Percentiles rank a stretch among this genome's conserved stretches.
Conservation (phyloP, 2,888 invertebrate species). For the Eilema griseolum region DNA sequence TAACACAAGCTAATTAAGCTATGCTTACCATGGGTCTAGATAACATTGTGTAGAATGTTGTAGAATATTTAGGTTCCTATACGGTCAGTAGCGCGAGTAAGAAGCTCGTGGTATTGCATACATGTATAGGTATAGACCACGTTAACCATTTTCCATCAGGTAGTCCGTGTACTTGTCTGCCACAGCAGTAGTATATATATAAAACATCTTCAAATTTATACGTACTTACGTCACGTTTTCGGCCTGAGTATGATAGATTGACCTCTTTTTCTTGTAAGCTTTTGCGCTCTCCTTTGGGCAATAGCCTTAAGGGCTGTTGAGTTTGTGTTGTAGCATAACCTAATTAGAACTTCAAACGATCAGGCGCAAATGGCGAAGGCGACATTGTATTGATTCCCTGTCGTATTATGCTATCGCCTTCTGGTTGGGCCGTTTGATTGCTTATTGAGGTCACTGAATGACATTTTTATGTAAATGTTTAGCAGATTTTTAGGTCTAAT, state of each 20-base stretch:
- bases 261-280: background rate
- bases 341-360: background rate
- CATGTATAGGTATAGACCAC: no score
- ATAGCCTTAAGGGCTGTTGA: background rate
- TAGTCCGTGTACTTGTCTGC: no score
- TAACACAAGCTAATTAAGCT: no score
- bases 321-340: background rate
- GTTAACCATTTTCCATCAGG: no score
- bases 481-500: no score
- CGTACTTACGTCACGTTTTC: background rate
- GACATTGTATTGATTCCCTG: constrained; percentile 1
- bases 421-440: background rate
- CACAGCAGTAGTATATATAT: no score
- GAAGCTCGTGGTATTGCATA: no score
- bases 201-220: no score
- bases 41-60: no score
- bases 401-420: background rate
- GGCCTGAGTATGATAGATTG: background rate
- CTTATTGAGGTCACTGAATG: background rate
- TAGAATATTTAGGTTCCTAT: no score
- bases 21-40: no score
- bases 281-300: background rate
- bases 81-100: no score
- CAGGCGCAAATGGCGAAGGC: background rate
- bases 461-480: background rate